Percentiles rank a stretch among this genome's conserved stretches.
Conservation (phyloP, 2,888 invertebrate genomes). For the Meloe dianella region DNA sequence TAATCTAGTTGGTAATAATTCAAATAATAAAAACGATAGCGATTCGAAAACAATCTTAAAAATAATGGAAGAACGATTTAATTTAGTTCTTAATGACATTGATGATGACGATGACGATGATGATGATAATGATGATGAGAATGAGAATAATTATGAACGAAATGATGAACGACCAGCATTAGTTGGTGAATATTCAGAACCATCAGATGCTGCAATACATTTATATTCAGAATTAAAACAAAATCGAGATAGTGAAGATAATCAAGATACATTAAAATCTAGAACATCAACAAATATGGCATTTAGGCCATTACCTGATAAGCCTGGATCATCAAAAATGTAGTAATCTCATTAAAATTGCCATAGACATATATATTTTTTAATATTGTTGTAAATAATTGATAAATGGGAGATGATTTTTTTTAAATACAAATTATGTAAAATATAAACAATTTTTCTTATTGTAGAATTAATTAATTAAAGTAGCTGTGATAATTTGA, state of each 20-base stretch:
- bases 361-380: not conserved
- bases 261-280: slow-evolving; percentile 45
- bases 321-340: slow-evolving; percentile 58
- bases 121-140: slow-evolving; percentile 3
- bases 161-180: slow-evolving; percentile 54
- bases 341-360: slow-evolving; percentile 23
- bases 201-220: slow-evolving; percentile 63
- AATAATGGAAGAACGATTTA: slow-evolving; percentile 66
- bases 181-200: slow-evolving; percentile 64
- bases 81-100: slow-evolving; percentile 46
- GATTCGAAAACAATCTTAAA: slow-evolving; percentile 67
- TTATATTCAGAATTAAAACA: slow-evolving; percentile 65
- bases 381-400: not conserved
- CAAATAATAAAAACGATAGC: slow-evolving; percentile 33
- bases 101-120: slow-evolving; percentile 35
- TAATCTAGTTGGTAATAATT: slow-evolving; percentile 62
- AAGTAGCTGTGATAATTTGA: slow-evolving; percentile 33
- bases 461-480: slow-evolving; percentile 11
- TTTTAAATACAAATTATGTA: not conserved
- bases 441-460: not conserved
- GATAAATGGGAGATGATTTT: not conserved
- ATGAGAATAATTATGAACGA: not conserved
- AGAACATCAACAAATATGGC: slow-evolving; percentile 65
- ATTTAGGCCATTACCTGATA: slow-evolving; percentile 72
- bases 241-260: slow-evolving; percentile 48